Evolutionary conservation across 2,113 vertebrate species (phyloP), one percentile per base, ranked within the genome.

Genomic region (Axis porcinus): DNA sequence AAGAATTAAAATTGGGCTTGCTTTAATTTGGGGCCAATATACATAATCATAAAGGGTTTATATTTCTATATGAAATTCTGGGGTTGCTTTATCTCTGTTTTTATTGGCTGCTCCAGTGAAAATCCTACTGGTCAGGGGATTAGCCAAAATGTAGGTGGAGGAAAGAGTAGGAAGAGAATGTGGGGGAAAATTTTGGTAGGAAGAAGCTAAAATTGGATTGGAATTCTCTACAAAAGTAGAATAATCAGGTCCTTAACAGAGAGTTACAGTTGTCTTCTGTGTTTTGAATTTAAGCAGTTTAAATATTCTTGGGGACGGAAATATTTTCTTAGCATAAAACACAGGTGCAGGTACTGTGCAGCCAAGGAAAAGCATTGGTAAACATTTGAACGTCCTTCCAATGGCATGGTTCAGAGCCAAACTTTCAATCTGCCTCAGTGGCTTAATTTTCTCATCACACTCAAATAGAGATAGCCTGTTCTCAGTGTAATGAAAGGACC

Each of bases 271-370:
- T 96, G 79, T 89, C 43, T 94, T 95, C 79, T 96, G 43, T 95
- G 78, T 91, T 96, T 96, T 96, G 74, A 92, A 93, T 91, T 97
- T 95, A 89, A 96, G 43, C 79, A 92, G 67, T 89, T 86, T 97
- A 95, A 97, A 94, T 98, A 97, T 93, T 96, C 57, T 89, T 86
- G 30, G 84, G 83, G 86, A 96, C 4, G 19, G 93, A 97, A 97
- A 94, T 97, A 93, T 97, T 98, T 98, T 98, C 79, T 97, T 94
- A 97, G 95, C 86, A 92, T 97, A 96, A 97, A 96, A 97, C 86
- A 96, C 95, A 97, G 97, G 97, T 97, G 95, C 97, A 94, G 76
- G 58, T 86, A 76, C 50, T 85, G 30, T 9, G 85, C 74, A 67
- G 93, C 95, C 97, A 92, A 95, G 79, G 70, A 81, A 86, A 97